A percentile compares a stretch with the other conserved stretches of the same genome.
Conservation (phyloP, 2,888 invertebrate genomes). For the Cryptus armator region DNA sequence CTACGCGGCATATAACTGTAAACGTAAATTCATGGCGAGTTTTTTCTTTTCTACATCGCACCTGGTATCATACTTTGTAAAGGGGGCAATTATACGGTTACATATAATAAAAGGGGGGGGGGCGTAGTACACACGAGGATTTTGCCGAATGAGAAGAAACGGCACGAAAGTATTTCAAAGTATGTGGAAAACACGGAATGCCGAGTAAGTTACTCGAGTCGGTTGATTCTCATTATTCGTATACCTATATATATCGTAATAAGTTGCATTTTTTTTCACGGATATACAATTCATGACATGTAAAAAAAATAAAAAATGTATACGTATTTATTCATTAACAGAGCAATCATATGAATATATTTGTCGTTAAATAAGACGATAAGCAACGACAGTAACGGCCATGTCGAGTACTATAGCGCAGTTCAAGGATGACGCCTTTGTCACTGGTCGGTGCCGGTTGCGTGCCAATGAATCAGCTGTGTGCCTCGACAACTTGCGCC, state of each 20-base stretch:
- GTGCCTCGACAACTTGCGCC: constrained; percentile 68
- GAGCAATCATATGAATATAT: neutral
- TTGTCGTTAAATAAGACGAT: constrained; percentile 24
- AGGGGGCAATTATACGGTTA: constrained; percentile 18
- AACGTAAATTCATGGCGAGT: constrained; percentile 44
- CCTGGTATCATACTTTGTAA: constrained; percentile 41
- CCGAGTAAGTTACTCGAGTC: neutral
- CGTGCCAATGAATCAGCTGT: constrained; percentile 77
- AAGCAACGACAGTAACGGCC: constrained; percentile 15
- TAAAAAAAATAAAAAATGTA: neutral
- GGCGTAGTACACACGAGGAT: neutral
- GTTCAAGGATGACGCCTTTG: constrained; percentile 76
- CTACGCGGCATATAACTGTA: constrained; percentile 55
- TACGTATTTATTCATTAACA: constrained; percentile 6
- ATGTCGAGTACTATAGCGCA: constrained; percentile 21
- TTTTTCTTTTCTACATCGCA: constrained; percentile 47
- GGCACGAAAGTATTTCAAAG: constrained; percentile 24
- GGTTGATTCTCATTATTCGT: neutral
- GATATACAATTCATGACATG: neutral
- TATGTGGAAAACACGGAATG: constrained; percentile 26
- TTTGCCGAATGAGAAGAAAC: constrained; percentile 7
- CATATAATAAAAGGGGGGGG: neutral
- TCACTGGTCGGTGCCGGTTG: constrained; percentile 68
- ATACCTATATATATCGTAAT: neutral
- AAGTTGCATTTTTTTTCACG: neutral